phyloP scores from a whole-genome alignment of 30 jellyfish, hydroid and myxozoan genomes.

The Chrysaora quinquecirrha region DNA sequence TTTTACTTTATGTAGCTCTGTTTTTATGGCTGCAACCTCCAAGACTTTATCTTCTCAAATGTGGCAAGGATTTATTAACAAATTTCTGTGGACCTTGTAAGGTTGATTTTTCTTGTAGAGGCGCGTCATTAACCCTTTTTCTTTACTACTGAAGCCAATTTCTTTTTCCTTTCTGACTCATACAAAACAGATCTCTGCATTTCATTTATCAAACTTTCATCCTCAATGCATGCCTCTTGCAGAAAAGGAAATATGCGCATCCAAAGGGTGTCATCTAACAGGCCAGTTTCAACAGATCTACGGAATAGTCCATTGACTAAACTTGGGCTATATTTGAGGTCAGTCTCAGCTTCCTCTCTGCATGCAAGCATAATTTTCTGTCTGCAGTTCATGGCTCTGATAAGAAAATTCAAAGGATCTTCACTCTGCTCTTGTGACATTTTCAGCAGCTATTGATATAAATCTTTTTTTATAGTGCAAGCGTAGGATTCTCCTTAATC shows the following conservation, averaged over 20 bases:
- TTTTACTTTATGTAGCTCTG: slow-evolving; percentile 4
- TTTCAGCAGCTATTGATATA: not conserved
- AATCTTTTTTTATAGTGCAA: slow-evolving; percentile 5
- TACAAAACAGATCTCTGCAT: slow-evolving; percentile 31
- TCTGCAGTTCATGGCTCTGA: slow-evolving; percentile 23
- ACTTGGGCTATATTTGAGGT: slow-evolving; percentile 33
- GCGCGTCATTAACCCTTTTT: slow-evolving; percentile 4
- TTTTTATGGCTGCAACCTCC: slow-evolving; percentile 16
- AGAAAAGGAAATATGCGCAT: slow-evolving; percentile 36
- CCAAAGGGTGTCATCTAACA: slow-evolving; percentile 35
- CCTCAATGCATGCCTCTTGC: slow-evolving; percentile 23
- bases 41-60: slow-evolving; percentile 15
- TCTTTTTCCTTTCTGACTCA: slow-evolving; percentile 52
- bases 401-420: slow-evolving; percentile 16
- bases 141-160: slow-evolving; percentile 18
- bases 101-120: slow-evolving; percentile 10
- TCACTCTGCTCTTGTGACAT: not conserved
- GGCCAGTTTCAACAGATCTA: slow-evolving; percentile 46
- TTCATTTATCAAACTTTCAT: slow-evolving; percentile 23
- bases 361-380: slow-evolving; percentile 39
- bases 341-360: slow-evolving; percentile 37
- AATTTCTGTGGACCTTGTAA: not conserved
- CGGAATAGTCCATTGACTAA: slow-evolving; percentile 27
- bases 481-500: not conserved
- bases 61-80: slow-evolving; percentile 16